Conservation (phyloP, 2,113 vertebrate species). For the Perca flavescens region DNA sequence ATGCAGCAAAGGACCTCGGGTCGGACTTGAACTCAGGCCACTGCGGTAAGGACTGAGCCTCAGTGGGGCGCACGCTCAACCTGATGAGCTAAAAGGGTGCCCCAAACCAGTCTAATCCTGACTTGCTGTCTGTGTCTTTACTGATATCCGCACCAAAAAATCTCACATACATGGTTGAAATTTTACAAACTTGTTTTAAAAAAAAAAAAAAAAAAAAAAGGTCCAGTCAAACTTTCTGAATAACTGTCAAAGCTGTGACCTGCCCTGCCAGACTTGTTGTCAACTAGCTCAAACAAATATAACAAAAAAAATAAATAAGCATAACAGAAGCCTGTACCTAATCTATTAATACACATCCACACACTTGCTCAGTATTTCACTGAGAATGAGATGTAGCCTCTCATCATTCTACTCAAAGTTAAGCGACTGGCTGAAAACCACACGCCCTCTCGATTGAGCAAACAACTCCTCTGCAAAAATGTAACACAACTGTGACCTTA, state of each 20-base stretch:
- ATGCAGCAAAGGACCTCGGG: no score
- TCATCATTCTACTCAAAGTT: background rate
- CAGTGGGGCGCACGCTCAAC: no score
- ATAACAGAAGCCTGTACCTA: background rate
- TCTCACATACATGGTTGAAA: slow-evolving; percentile 45
- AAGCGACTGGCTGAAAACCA: slow-evolving; percentile 39
- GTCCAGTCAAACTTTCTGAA: background rate
- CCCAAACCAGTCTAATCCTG: background rate
- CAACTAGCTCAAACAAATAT: slow-evolving; percentile 8
- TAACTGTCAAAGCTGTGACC: slow-evolving; percentile 5
- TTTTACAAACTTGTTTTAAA: slow-evolving; percentile 46
- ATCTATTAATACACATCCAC: background rate
- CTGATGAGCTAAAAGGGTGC: no score
- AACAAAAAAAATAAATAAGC: background rate
- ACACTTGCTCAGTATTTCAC: background rate
- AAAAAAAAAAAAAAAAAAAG: background rate
- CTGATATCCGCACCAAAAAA: slow-evolving; percentile 16
- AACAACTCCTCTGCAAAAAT: slow-evolving; percentile 47
- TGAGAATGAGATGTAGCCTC: slow-evolving; percentile 19
- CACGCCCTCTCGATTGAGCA: slow-evolving; percentile 23
- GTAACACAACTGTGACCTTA: slow-evolving; percentile 24
- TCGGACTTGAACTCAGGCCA: no score
- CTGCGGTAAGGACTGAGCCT: no score
- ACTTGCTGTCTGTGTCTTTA: background rate
- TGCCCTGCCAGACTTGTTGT: background rate